Evolutionary conservation across 2,113 vertebrate genomes (phyloP), one percentile per base, ranked within the genome.

Genomic region (Willisornis vidua): DNA sequence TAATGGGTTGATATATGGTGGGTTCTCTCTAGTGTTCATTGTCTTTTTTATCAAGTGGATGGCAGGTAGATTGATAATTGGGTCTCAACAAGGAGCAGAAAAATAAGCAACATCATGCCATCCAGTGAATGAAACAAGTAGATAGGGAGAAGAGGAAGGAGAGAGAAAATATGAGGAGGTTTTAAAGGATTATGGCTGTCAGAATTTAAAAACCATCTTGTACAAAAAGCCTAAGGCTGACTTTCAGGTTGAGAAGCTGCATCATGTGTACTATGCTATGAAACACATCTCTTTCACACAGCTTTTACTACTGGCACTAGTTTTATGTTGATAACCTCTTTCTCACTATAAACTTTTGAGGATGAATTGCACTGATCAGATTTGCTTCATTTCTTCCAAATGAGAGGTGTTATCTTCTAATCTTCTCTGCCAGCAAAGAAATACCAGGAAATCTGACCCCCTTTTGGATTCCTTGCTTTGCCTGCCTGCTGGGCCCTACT

Each of bases 401-500:
- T 0, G 2, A 93, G 78, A 85, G 41, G 65, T 58, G 51, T 93
- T 89, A 86, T 70, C 75, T 90, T 96, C 58, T 93, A 71, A 93
- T 95, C 92, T 67, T 88, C 73, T 81, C 35, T 87, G 37, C 18
- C 71, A 84, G 87, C 39, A 76, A 67, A 91, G 43, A 89, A 95
- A 72, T 86, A 75, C 29, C 18, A 45, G 29, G 67, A 80, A 93
- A 82, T 49, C 49, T 89, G 84, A 67, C 81, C 57, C 65, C 81
- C 18, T 73, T 77, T 93, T 92, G 51, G 81, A 89, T 90, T 94
- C 46, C 2, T 31, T 93, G 33, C 13, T 71, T 85, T 74, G 37
- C 55, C 33, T 97, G 52, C 90, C 86, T 90, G 87, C 94, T 96
- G 93, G 61, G 86, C 43, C 31, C 33, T 87, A 77, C 90, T 93